Evolutionary conservation across 1,140 invertebrate genomes (phyloP).

Genomic region (Bombus consobrinus): DNA sequence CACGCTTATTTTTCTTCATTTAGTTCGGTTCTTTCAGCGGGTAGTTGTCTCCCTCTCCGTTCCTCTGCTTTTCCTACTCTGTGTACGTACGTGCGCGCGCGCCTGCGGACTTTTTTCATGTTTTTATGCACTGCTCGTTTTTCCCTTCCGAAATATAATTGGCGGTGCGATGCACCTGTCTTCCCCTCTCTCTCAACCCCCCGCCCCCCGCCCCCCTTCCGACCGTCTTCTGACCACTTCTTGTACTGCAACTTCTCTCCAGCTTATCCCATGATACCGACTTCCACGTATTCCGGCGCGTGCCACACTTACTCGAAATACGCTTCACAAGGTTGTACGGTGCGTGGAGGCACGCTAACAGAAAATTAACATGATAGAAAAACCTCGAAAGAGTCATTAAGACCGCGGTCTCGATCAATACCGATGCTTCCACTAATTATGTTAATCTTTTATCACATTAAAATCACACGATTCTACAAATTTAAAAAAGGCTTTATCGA

Average conservation of each 20-base stretch:
- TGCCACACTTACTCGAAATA: conserved; percentile 60
- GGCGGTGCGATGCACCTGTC: conserved; percentile 83
- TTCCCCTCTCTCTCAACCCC: conserved; percentile 63
- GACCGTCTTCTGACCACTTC: conserved; percentile 47
- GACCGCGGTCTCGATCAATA: too few species aligned
- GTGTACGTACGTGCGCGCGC: conserved; percentile 31
- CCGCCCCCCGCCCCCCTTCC: conserved; percentile 2
- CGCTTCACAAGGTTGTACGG: conserved; percentile 10
- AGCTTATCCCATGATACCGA: conserved; percentile 58
- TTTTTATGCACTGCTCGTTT: conserved; percentile 76
- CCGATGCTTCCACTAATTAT: background rate
- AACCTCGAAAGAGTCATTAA: background rate
- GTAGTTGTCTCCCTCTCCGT: background rate
- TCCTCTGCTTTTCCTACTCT: conserved; percentile 25
- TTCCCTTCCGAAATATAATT: conserved; percentile 83
- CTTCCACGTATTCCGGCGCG: conserved; percentile 74
- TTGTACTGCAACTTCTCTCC: conserved; percentile 60
- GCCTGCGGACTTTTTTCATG: conserved; percentile 71
- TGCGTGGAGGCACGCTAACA: background rate
- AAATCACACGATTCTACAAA: too few species aligned
- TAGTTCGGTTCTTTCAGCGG: conserved; percentile 31
- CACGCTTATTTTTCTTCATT: conserved; percentile 28
- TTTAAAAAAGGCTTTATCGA: too few species aligned
- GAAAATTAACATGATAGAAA: conserved; percentile 33
- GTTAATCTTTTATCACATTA: too few species aligned